Evolutionary conservation across 2,113 vertebrate genomes (phyloP).

Genomic region (Paratilapia polleni): DNA sequence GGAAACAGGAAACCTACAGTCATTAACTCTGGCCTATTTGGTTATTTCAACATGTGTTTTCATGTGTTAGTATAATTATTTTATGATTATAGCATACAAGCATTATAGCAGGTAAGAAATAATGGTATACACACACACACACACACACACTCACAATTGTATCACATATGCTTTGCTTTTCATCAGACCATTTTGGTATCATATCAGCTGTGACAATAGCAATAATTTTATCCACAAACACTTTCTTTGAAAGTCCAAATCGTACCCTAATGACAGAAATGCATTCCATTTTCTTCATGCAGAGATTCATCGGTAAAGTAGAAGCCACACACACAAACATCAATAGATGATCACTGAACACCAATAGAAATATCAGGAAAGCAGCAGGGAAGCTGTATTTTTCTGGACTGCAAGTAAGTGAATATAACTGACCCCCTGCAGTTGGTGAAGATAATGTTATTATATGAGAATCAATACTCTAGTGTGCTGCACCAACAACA

Average conservation of each 20-base stretch:
- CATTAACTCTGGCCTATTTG: not conserved
- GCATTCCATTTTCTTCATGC: not conserved
- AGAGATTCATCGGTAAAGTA: constrained; percentile 8
- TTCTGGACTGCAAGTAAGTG: constrained; percentile 53
- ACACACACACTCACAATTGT: too few species aligned
- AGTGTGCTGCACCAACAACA: constrained; percentile 59
- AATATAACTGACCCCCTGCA: constrained; percentile 66
- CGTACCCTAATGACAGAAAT: constrained; percentile 8
- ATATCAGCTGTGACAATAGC: constrained; percentile 2
- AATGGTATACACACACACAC: too few species aligned
- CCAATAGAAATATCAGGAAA: constrained; percentile 40
- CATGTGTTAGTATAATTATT: not conserved
- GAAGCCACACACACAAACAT: constrained; percentile 16
- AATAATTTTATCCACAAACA: not conserved
- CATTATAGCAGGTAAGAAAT: too few species aligned
- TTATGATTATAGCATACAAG: not conserved
- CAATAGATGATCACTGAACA: constrained; percentile 45
- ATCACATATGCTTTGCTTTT: too few species aligned
- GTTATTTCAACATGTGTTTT: not conserved
- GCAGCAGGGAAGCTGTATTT: constrained; percentile 60
- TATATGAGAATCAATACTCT: constrained; percentile 73
- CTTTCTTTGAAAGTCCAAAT: constrained; percentile 11
- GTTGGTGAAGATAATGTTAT: constrained; percentile 68
- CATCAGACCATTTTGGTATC: not conserved
- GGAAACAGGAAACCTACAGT: not conserved